Evolutionary conservation across 2,888 invertebrate genomes (phyloP).

Genomic region (Thymelicus acteon): DNA sequence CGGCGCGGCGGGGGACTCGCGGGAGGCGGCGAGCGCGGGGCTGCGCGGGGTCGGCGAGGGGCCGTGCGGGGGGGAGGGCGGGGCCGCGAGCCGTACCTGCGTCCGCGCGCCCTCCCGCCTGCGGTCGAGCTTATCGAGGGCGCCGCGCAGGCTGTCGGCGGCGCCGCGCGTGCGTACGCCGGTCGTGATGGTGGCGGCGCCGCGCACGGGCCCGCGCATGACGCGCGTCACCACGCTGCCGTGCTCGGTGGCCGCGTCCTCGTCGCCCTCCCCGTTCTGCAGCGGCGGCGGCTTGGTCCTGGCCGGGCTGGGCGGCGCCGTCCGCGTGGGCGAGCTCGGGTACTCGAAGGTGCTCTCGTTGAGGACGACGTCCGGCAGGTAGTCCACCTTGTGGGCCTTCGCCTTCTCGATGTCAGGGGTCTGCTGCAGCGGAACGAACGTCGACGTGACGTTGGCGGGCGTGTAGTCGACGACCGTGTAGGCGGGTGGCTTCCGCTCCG

Average conservation of each 20-base stretch:
- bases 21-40: conserved; percentile 79
- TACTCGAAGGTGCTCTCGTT: conserved; percentile 61
- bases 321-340: conserved; percentile 43
- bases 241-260: conserved; percentile 83
- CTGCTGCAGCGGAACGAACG: conserved; percentile 78
- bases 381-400: conserved; percentile 76
- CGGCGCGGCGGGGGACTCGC: conserved; percentile 81
- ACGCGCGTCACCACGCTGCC: conserved; percentile 88
- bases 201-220: conserved; percentile 90
- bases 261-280: conserved; percentile 58
- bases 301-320: conserved; percentile 50
- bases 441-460: conserved; percentile 67
- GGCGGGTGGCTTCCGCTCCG: conserved; percentile 50
- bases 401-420: conserved; percentile 81
- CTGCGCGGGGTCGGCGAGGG: conserved; percentile 89
- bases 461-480: conserved; percentile 82
- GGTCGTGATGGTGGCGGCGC: conserved; percentile 87
- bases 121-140: conserved; percentile 81
- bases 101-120: conserved; percentile 56
- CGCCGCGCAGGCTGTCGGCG: conserved; percentile 76
- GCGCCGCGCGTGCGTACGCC: conserved; percentile 83
- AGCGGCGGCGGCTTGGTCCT: conserved; percentile 51
- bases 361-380: conserved; percentile 77
- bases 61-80: conserved; percentile 78
- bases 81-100: conserved; percentile 86